These are phyloP conservation scores for Microcebus murinus DNA, from an alignment of 2,113 vertebrate genomes.

Conservation along the genomic window DNA sequence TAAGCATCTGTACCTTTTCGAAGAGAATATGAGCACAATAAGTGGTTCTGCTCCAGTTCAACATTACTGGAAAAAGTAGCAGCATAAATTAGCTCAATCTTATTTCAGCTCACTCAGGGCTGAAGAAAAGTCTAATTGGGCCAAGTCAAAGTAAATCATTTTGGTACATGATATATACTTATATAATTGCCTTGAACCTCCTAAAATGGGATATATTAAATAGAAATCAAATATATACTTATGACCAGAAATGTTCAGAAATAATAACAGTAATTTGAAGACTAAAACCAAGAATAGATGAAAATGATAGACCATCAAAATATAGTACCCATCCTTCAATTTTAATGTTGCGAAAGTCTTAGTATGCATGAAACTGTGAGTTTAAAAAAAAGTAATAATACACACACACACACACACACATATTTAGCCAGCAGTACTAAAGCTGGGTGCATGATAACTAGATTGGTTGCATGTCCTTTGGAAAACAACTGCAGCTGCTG, in stretches of 20 bases:
- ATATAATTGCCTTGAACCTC: conserved; percentile 3
- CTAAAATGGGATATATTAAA: neutral
- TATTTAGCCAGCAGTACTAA: neutral
- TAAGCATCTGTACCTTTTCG: neutral
- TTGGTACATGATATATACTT: conserved; percentile 15
- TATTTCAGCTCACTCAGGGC: conserved; percentile 13
- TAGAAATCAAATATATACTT: neutral
- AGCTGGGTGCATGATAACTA: neutral
- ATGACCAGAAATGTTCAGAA: conserved; percentile 24
- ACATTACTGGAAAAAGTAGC: neutral
- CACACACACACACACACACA: neutral
- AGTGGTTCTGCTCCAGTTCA: conserved; percentile 30
- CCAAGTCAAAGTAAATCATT: conserved; percentile 44
- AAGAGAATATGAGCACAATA: neutral
- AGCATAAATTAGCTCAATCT: conserved; percentile 32
- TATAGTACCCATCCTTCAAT: neutral
- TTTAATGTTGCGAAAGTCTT: neutral
- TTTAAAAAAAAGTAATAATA: neutral
- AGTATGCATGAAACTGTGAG: neutral
- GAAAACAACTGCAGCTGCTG: conserved; percentile 38
- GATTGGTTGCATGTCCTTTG: neutral
- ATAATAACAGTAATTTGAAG: conserved; percentile 8
- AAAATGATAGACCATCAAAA: conserved; percentile 8
- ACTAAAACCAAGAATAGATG: conserved; percentile 47
- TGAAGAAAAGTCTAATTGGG: conserved; percentile 37